Evolutionary conservation across 2,113 vertebrate species (phyloP), one percentile per base, ranked within the genome.

Genomic region (Notarius lentiginosus): DNA sequence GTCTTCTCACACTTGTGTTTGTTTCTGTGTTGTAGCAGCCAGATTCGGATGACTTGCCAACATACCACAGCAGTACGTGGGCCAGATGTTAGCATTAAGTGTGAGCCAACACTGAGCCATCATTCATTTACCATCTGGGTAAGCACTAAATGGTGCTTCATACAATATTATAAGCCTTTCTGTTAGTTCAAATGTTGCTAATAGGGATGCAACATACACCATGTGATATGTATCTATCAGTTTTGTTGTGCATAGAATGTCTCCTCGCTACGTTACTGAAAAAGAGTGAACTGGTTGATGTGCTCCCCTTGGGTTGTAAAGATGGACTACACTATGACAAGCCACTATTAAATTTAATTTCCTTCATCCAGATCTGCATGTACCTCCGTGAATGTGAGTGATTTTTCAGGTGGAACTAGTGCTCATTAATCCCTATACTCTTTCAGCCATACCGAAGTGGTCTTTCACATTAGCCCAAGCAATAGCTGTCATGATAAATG

Each of bases 361-460:
- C 30, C 12, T 80, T 70, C 73, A 80, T 86, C 76, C 63, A 56
- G 27, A 80, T 53, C 58, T 61, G 49, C 20, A 68, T 47, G 51
- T 58, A 68, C 47, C 84, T 66, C 24, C 22, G 56, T 4, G 30
- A 70, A 86, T 10, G 27, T 22, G 49, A 58, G 20, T 11, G 3
- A 80, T 79, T 68, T 70, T 80, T 79, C 47, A 86, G 49, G 47
- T 2, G 11, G 51, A 79, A 68, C 56, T 17, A 68, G n/a, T 53
- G 47, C 63, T 86, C 30, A 68, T 79, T 86, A 68, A 68, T 80
- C 84, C 63, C 18, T 51, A 70, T 79, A 63, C 76, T 86, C 51
- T 34, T 63, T 80, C 84, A 58, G 49, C 76, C 76, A 27, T 24
- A 34, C 49, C 22, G 22, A 63, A 75, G 22, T 11, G 34, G 14